phyloP scores from a whole-genome alignment of 1,140 invertebrate species.

The Drosophila equinoxialis region DNA sequence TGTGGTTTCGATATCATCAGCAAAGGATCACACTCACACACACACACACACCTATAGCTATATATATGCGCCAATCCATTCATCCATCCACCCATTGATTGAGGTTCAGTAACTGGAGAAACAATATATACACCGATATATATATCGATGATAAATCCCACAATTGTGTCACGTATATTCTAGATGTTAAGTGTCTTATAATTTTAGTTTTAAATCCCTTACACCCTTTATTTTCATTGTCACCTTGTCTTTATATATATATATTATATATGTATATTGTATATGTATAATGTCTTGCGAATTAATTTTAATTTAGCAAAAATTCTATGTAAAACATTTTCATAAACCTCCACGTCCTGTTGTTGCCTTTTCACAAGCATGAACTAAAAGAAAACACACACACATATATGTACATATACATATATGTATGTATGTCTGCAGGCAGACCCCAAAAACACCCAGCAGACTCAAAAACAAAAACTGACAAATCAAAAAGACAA shows the following conservation, averaged over 20 bases:
- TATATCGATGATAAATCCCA: conserved; percentile 35
- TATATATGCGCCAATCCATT: conserved; percentile 14
- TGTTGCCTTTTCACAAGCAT: conserved; percentile 66
- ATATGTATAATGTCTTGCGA: conserved; percentile 53
- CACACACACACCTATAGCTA: conserved; percentile 16
- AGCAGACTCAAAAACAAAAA: conserved; percentile 45
- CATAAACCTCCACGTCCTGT: conserved; percentile 14
- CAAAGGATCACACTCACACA: conserved; percentile 29
- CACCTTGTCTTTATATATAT: conserved; percentile 21
- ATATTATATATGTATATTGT: conserved; percentile 19
- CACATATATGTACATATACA: background rate
- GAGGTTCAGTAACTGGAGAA: conserved; percentile 12
- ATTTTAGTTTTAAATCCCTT: conserved; percentile 38
- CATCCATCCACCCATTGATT: conserved; percentile 15
- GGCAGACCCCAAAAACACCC: conserved; percentile 56
- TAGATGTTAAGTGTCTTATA: conserved; percentile 39
- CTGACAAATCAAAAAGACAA: conserved; percentile 17
- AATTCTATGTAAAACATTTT: conserved; percentile 72
- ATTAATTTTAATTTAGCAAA: conserved; percentile 72
- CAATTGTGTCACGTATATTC: conserved; percentile 48
- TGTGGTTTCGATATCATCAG: conserved; percentile 66
- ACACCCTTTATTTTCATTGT: background rate
- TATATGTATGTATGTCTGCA: conserved; percentile 56
- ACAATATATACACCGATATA: conserved; percentile 6
- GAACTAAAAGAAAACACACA: conserved; percentile 25